These are phyloP conservation scores for Eretmochelys imbricata DNA, from an alignment of 2,113 vertebrate genomes.

Conservation along the genomic window DNA sequence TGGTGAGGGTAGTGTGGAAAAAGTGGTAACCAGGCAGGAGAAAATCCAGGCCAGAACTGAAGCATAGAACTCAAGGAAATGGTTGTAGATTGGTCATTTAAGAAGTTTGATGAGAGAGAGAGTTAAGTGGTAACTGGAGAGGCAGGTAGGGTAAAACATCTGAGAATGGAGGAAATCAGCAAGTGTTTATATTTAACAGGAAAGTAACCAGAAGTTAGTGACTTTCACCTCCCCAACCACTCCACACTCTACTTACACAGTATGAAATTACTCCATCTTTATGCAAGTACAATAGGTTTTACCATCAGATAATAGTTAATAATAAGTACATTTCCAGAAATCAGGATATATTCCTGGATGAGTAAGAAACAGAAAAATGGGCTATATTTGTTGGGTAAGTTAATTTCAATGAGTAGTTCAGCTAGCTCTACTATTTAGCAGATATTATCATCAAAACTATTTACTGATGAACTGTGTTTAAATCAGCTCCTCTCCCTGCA, in stretches of 20 bases:
- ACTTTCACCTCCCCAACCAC: neutral
- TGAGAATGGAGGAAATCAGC: neutral
- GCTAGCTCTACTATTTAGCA: neutral
- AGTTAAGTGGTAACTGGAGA: neutral
- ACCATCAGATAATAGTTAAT: neutral
- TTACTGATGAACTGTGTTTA: neutral
- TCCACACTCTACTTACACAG: neutral
- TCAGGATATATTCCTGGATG: neutral
- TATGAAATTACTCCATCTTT: neutral
- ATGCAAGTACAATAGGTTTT: neutral
- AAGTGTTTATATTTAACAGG: neutral
- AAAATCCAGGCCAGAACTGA: neutral
- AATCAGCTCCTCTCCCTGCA: fast-evolving
- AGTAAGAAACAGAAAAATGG: neutral
- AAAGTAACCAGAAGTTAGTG: neutral
- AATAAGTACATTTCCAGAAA: fast-evolving
- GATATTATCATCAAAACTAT: fast-evolving
- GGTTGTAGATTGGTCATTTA: neutral
- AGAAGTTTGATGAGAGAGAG: neutral
- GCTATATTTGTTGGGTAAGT: neutral
- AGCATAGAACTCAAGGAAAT: neutral
- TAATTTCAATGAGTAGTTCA: neutral
- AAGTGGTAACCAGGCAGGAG: neutral
- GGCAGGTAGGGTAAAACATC: neutral
- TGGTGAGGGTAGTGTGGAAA: neutral